Evolutionary conservation across 2,113 vertebrate genomes (phyloP).

Genomic region (Catharus bicknelli): DNA sequence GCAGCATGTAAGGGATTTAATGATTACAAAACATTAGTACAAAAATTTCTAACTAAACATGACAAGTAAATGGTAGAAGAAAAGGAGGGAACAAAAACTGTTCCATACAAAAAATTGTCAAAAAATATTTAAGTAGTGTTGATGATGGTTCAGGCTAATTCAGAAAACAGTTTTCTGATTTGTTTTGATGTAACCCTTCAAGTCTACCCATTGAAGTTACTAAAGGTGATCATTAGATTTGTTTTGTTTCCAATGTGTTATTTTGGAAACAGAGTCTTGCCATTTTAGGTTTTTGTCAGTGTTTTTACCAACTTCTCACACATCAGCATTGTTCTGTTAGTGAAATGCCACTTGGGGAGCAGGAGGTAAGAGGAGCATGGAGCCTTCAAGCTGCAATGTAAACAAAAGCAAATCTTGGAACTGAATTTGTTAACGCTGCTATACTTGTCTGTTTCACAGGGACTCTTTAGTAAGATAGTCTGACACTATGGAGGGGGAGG

Average conservation of each 20-base stretch:
- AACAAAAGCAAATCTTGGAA: neutral
- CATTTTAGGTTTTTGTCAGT: neutral
- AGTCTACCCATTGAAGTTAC: neutral
- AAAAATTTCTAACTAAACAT: neutral
- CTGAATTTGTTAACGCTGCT: neutral
- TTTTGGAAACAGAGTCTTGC: neutral
- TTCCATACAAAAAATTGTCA: neutral
- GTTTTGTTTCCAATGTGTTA: neutral
- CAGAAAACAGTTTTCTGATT: neutral
- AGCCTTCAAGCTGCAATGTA: neutral
- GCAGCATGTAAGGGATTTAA: neutral
- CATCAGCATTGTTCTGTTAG: neutral
- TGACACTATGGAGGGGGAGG: neutral
- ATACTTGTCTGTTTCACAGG: neutral
- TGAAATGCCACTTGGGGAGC: neutral
- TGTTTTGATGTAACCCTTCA: conserved; percentile 37
- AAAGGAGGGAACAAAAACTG: neutral
- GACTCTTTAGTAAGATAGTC: neutral
- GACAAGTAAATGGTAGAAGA: conserved; percentile 13
- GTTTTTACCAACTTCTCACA: neutral
- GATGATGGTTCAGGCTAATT: neutral
- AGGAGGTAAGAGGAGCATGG: neutral
- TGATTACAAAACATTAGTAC: neutral
- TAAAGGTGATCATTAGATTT: conserved; percentile 10
- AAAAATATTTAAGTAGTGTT: neutral